Evolutionary conservation across 1,140 invertebrate species (phyloP).

Genomic region (Solen grandis): DNA sequence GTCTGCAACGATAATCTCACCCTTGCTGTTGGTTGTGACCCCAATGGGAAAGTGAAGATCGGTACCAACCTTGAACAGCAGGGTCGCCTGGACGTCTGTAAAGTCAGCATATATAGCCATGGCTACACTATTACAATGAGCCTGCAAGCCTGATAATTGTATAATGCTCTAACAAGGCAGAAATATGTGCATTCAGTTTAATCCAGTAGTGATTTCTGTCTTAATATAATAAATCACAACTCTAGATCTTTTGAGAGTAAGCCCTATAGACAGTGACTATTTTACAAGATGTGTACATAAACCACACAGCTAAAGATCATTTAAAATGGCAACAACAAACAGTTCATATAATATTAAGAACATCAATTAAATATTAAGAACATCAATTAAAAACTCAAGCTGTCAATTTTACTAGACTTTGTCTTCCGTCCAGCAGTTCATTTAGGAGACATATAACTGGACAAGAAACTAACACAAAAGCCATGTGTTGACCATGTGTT

Average conservation of each 20-base stretch:
- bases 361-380: slow-evolving; percentile 1
- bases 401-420: neutral
- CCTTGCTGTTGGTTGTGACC: slow-evolving; percentile 58
- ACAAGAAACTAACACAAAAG: neutral
- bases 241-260: neutral
- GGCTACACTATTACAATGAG: neutral
- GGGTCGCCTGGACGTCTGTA: slow-evolving; percentile 54
- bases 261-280: no score
- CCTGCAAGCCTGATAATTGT: neutral
- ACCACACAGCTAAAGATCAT: no score
- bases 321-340: no score
- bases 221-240: neutral
- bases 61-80: slow-evolving; percentile 43
- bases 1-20: slow-evolving; percentile 66
- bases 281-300: no score
- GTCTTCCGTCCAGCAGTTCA: neutral
- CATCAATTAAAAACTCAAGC: neutral
- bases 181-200: no score
- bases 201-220: neutral
- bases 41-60: slow-evolving; percentile 69
- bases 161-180: neutral
- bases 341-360: no score
- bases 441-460: neutral
- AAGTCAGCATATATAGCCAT: no score
- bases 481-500: neutral